Conservation (phyloP, 2,113 vertebrate genomes). For the Platysteira castanea region DNA sequence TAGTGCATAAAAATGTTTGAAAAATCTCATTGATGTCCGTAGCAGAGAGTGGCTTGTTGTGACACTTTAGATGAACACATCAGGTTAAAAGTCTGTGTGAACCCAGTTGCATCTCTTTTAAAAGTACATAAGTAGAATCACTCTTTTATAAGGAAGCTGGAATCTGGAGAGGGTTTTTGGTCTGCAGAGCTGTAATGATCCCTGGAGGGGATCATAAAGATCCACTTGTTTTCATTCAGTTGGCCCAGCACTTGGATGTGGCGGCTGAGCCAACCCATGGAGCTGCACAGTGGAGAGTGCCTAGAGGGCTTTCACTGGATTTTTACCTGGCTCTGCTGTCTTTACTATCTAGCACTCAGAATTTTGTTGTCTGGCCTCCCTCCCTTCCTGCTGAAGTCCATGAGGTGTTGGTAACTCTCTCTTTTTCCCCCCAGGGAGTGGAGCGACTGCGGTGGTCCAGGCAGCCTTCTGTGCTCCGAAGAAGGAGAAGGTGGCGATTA, state of each 20-base stretch:
- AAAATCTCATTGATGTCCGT: not conserved
- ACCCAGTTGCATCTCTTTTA: not conserved
- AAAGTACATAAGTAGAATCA: not conserved
- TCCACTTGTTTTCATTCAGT: not conserved
- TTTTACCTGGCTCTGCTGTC: not conserved
- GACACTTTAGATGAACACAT: not conserved
- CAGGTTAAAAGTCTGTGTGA: not conserved
- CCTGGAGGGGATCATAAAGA: not conserved
- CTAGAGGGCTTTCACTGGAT: not conserved
- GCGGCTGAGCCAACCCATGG: not conserved
- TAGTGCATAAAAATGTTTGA: not conserved
- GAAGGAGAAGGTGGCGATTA: slow-evolving; percentile 95
- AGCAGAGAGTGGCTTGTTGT: not conserved
- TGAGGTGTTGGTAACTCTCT: not conserved
- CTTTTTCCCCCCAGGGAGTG: slow-evolving; percentile 70
- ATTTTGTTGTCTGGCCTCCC: not conserved
- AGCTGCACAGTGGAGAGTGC: not conserved
- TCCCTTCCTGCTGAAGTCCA: not conserved
- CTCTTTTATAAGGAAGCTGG: not conserved
- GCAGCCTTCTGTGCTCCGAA: slow-evolving; percentile 87
- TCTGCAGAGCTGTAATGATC: not conserved
- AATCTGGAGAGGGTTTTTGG: not conserved
- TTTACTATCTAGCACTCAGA: fast-evolving
- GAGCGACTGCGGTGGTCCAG: slow-evolving; percentile 91
- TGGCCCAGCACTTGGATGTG: not conserved